Evolutionary conservation across 2,888 invertebrate species (phyloP), one percentile per base, ranked within the genome.

Genomic region (Phortica okadai): DNA sequence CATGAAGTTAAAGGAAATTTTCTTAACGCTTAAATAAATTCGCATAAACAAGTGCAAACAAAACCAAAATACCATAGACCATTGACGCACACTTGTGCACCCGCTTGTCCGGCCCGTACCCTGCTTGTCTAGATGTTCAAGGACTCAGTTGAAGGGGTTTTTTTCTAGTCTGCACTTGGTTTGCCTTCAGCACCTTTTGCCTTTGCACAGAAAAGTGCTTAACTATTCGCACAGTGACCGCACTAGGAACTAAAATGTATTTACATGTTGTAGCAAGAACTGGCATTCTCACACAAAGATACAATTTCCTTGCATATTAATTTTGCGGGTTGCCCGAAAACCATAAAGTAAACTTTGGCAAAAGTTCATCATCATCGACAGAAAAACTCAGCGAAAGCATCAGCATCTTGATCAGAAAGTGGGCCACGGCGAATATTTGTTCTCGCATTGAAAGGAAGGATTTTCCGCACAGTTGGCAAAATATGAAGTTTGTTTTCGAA

Each of bases 401-500:
- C 41, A 75, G 62, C 77, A 45, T 41, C 66, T 33, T 41, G 25
- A 66, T 66, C 11, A 33, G 33, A 66, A 66, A 66, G 41, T 66
- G 66, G 66, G 41, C 41, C 14, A 66, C 25, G 41, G 33, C 33
- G 33, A 33, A 33, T 33, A 33, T 41, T 74, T 44, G 45, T 64
- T 25, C 64, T 74, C 25, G 64, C 45, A 42, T 59, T 78, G 82
- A 78, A n/a, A 64, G 62, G 25, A n/a, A 33, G 80, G 77, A 81
- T 84, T 84, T 84, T 84, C 83, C 83, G 83, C 83, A 83, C 83
- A 84, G 83, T 82, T 84, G 84, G 81, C 83, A 84, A 84, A 84
- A 84, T 84, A 84, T 84, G 84, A 84, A 84, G 84, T 84, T 84
- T 84, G 82, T 83, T 80, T 83, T 84, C 79, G 82, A 83, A 84